Base-by-base conservation (phyloP, 1,140 invertebrate species). In the Melitaea cinxia region DNA sequence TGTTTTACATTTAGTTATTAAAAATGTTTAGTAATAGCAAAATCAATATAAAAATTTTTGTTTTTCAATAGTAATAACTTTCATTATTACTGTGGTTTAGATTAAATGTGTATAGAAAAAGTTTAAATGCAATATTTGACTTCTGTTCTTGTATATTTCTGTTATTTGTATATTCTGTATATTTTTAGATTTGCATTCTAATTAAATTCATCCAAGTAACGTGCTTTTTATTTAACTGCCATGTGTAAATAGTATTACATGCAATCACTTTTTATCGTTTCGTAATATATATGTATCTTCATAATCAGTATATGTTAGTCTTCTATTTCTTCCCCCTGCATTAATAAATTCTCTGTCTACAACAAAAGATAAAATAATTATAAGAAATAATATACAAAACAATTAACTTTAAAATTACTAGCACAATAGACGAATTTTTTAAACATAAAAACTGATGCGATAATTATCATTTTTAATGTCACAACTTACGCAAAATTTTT, bases 331-430 rank as follows among this genome's bases (percentile, higher is more conserved):
- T 54, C 60, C 19, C 15, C 37, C 0, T 63, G 35, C 30, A 59
- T 57, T 12, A 68, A 35, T 21, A 62, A 28, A 53, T 58, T 68
- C 35, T 63, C 55, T 54, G 47, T 35, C 66, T 68, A 55, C 15
- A 68, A 68, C 26, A 24, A 42, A 12, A 6, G 6, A 33, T 33
- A 10, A 39, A 17, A 17, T 15, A 5, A 15, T 14, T 37, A 14
- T 14, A 2, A 7, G 14, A n/a, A 14, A 37, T 37, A 9, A 4
- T 28, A 4, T 7, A 28, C 7, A 28, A 28, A 28, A 28, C 26
- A 4, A 28, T 28, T n/a, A n/a, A n/a, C n/a, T n/a, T n/a, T n/a
- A n/a, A n/a, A n/a, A n/a, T n/a, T n/a, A n/a, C n/a, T n/a, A n/a
- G n/a, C n/a, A n/a, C n/a, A n/a, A n/a, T n/a, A n/a, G n/a, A n/a